phyloP scores from a whole-genome alignment of 2,113 vertebrate species.

The Herpetotheres cachinnans region DNA sequence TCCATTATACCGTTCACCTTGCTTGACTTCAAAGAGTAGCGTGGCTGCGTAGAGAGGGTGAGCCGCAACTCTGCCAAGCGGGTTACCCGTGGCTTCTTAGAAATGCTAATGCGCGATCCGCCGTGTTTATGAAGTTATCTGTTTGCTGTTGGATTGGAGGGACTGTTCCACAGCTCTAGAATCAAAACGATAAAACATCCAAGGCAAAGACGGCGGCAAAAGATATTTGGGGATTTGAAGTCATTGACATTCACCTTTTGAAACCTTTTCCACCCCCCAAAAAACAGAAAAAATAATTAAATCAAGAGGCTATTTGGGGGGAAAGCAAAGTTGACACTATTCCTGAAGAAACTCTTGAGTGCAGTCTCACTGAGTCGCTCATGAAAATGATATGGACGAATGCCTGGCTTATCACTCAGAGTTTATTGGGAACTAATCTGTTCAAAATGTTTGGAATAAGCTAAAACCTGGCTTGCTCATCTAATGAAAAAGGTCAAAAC shows the following conservation, averaged over 20 bases:
- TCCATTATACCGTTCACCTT: slow-evolving; percentile 31
- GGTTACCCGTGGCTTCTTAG: not conserved
- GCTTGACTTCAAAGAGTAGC: slow-evolving; percentile 28
- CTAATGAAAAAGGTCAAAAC: slow-evolving; percentile 68
- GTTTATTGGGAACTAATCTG: slow-evolving; percentile 61
- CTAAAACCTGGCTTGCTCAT: slow-evolving; percentile 61
- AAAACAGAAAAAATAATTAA: not conserved
- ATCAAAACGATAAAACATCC: not conserved
- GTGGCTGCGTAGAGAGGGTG: not conserved
- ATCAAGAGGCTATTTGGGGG: not conserved
- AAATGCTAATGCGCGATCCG: not conserved
- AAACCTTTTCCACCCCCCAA: not conserved
- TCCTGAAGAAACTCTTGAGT: not conserved
- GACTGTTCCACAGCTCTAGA: not conserved
- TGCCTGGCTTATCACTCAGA: not conserved
- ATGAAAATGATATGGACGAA: not conserved
- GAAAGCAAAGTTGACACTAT: not conserved
- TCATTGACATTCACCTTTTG: not conserved
- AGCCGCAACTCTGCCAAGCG: not conserved
- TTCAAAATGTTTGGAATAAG: slow-evolving; percentile 66
- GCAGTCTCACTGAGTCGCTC: not conserved
- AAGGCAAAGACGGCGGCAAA: not conserved
- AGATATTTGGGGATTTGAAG: not conserved
- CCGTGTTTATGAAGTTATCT: not conserved
- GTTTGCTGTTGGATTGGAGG: not conserved